Percentiles rank a stretch among this genome's conserved stretches.
Conservation (phyloP, 2,888 invertebrate genomes). For the Stenodera caucasica region DNA sequence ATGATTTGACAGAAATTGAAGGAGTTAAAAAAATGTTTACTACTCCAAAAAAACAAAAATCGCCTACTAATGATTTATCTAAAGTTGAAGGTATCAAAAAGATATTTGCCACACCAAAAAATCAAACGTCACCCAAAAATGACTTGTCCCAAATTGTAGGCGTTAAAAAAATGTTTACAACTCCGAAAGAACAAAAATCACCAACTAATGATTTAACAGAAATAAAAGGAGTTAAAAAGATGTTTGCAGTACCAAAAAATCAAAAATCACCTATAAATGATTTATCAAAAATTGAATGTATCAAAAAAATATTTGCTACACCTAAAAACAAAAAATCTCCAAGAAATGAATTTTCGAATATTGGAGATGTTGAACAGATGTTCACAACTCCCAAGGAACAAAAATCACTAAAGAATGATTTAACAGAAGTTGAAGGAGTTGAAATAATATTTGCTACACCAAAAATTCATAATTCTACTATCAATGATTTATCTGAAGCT, state of each 20-base stretch:
- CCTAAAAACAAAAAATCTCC: slow-evolving; percentile 39
- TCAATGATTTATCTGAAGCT: slow-evolving; percentile 55
- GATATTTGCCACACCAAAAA: slow-evolving; percentile 29
- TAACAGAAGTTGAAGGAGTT: slow-evolving; percentile 38
- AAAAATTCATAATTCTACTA: slow-evolving; percentile 36
- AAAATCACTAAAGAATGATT: slow-evolving; percentile 34
- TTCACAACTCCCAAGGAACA: slow-evolving; percentile 24
- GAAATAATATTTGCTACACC: slow-evolving; percentile 37
- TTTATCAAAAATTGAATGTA: slow-evolving; percentile 30
- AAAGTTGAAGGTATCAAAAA: slow-evolving; percentile 30
- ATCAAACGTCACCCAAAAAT: slow-evolving; percentile 24
- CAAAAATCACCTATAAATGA: slow-evolving; percentile 37
- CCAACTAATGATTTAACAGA: slow-evolving; percentile 36
- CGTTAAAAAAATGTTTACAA: slow-evolving; percentile 23
- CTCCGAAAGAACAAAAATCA: slow-evolving; percentile 32
- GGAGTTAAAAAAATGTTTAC: slow-evolving; percentile 28
- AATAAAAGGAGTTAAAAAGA: slow-evolving; percentile 36
- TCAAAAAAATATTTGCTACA: slow-evolving; percentile 37
- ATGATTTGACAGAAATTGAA: slow-evolving; percentile 25
- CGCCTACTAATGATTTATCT: slow-evolving; percentile 38
- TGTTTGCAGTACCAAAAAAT: slow-evolving; percentile 34
- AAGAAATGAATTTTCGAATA: slow-evolving; percentile 29
- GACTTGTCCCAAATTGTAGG: slow-evolving; percentile 26
- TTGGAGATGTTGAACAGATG: slow-evolving; percentile 23
- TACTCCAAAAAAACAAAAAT: slow-evolving; percentile 32